These are phyloP conservation scores for Agrotis clavis DNA, from an alignment of 2,888 invertebrate species.

Conservation along the genomic window DNA sequence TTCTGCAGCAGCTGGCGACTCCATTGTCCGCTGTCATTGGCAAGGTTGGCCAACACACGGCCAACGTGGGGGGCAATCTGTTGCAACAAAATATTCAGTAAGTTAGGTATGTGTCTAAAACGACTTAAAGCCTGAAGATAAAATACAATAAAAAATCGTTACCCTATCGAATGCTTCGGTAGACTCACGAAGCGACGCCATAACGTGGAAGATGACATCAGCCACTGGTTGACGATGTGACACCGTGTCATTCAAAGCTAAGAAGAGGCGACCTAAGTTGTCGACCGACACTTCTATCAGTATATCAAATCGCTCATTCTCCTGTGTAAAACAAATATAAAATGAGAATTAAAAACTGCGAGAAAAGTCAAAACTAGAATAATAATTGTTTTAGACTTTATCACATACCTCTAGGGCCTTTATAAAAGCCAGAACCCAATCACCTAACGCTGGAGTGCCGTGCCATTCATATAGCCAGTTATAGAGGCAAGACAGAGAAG, in stretches of 20 bases:
- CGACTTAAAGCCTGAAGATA: background rate
- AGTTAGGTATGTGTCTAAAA: background rate
- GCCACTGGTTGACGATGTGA: conserved; percentile 90
- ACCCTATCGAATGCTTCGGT: conserved; percentile 92
- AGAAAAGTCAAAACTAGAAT: background rate
- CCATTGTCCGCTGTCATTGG: conserved; percentile 91
- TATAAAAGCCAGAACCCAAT: conserved; percentile 93
- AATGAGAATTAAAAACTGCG: background rate
- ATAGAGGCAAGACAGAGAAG: conserved; percentile 92
- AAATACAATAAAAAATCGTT: conserved; percentile 15
- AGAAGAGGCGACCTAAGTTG: conserved; percentile 91
- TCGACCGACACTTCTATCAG: conserved; percentile 92
- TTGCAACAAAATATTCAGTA: conserved; percentile 24
- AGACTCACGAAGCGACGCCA: conserved; percentile 92
- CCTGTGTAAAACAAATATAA: conserved; percentile 70
- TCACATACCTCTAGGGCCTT: conserved; percentile 90
- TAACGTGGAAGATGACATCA: conserved; percentile 92
- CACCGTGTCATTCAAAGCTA: conserved; percentile 89
- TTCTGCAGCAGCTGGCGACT: conserved; percentile 90
- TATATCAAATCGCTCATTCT: conserved; percentile 89
- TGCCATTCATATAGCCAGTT: conserved; percentile 93
- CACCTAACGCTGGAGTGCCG: conserved; percentile 92
- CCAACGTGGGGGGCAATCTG: conserved; percentile 89
- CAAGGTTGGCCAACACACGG: conserved; percentile 88
- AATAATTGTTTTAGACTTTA: background rate